Evolutionary conservation across 1,140 invertebrate species (phyloP).

Genomic region (Hypsibius dujardini): DNA sequence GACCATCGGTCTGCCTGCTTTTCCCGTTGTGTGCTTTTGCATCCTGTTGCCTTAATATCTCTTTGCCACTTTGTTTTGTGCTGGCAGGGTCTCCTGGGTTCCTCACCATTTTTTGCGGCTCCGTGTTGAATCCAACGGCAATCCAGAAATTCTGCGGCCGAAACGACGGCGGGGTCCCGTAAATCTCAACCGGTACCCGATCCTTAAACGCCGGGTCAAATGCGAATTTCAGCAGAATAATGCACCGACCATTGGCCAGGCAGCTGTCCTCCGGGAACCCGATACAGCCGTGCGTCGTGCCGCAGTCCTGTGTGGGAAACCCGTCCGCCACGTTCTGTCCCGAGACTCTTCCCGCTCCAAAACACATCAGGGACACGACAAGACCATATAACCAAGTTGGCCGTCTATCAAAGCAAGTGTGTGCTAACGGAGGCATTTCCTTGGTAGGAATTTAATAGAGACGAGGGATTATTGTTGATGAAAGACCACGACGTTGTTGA

Average conservation of each 20-base stretch:
- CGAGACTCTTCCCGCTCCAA: too few relatives aligned
- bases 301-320: not conserved
- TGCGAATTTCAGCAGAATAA: not conserved
- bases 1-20: too few relatives aligned
- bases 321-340: not conserved
- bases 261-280: conserved; percentile 14
- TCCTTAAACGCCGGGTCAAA: not conserved
- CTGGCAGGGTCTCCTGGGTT: not conserved
- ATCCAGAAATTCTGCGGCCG: conserved; percentile 15
- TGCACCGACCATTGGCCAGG: conserved; percentile 2
- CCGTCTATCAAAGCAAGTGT: too few relatives aligned
- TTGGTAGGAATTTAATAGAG: too few relatives aligned
- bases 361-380: too few relatives aligned
- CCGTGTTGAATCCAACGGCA: conserved; percentile 11
- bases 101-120: not conserved
- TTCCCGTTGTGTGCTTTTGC: too few relatives aligned
- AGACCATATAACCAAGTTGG: too few relatives aligned
- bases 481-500: too few relatives aligned
- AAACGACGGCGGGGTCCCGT: not conserved
- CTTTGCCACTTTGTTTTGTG: too few relatives aligned
- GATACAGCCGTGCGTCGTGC: not conserved
- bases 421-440: too few relatives aligned
- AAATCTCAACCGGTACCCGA: not conserved
- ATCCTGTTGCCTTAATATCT: too few relatives aligned
- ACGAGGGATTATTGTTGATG: too few relatives aligned